A percentile compares a stretch with the other conserved stretches of the same genome.
These are phyloP conservation scores for Agrotis exclamationis DNA, from an alignment of 2,888 invertebrate genomes.

Conservation along the genomic window DNA sequence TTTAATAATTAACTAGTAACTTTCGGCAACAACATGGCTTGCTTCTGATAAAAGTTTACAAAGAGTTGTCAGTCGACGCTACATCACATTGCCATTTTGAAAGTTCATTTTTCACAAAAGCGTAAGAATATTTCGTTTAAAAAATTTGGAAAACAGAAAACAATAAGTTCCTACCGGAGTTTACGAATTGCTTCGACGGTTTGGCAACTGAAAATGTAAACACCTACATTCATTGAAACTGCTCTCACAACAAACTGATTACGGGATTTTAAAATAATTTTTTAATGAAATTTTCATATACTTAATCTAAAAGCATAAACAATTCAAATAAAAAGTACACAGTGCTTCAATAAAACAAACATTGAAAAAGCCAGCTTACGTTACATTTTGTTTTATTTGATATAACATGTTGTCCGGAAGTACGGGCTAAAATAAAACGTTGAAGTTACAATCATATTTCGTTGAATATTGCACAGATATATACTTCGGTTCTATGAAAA, in stretches of 20 bases:
- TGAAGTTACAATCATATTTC: background rate
- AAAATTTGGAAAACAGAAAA: slow-evolving; percentile 31
- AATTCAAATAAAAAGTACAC: slow-evolving; percentile 1
- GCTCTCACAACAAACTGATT: slow-evolving; percentile 4
- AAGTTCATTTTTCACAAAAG: slow-evolving; percentile 17
- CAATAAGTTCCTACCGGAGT: slow-evolving; percentile 26
- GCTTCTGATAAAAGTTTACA: slow-evolving; percentile 7
- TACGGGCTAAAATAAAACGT: background rate
- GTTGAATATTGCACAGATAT: background rate
- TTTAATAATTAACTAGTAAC: slow-evolving; percentile 5
- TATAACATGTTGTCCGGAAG: background rate
- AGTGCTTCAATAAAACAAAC: background rate
- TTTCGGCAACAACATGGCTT: background rate
- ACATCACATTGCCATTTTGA: slow-evolving; percentile 16
- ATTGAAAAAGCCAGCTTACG: background rate
- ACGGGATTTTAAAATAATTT: background rate
- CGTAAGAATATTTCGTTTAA: slow-evolving; percentile 1
- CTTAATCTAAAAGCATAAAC: background rate
- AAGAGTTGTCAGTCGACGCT: background rate
- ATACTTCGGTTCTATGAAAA: background rate
- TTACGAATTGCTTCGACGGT: slow-evolving; percentile 19
- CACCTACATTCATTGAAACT: background rate
- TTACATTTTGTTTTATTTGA: background rate
- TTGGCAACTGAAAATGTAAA: slow-evolving; percentile 5
- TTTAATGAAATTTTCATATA: background rate